These are phyloP conservation scores for Peromyscus maniculatus DNA, from an alignment of 2,113 vertebrate species.

Conservation along the genomic window DNA sequence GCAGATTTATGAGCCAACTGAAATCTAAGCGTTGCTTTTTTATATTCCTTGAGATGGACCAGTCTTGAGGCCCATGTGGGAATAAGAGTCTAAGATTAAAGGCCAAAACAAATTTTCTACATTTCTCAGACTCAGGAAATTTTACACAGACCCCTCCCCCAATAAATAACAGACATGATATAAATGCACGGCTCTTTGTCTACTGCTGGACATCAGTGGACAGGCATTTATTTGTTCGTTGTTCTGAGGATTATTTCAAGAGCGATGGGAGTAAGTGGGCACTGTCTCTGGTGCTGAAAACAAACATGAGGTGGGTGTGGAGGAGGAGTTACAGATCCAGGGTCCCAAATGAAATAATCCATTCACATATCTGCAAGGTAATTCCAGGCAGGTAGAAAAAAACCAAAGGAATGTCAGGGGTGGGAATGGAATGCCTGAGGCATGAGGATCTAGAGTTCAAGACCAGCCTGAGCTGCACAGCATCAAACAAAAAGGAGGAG, in stretches of 20 bases:
- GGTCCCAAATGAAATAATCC: not conserved
- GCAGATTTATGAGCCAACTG: conserved; percentile 64
- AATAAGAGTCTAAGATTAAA: conserved; percentile 41
- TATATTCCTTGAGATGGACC: conserved; percentile 66
- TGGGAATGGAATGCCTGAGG: not conserved
- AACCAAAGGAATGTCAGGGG: not conserved
- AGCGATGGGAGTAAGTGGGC: rapidly evolving
- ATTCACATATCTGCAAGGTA: not conserved
- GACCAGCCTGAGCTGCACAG: not conserved
- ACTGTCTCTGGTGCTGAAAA: conserved; percentile 30
- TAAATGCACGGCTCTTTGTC: not conserved
- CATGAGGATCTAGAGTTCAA: not conserved
- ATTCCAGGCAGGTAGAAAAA: not conserved
- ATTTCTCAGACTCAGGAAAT: conserved; percentile 20
- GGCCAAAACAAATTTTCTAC: conserved; percentile 50
- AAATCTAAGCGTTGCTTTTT: conserved; percentile 72
- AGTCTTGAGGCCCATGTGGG: conserved; percentile 42
- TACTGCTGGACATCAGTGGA: not conserved
- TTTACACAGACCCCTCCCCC: not conserved
- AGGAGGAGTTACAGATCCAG: not conserved
- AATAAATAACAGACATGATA: not conserved
- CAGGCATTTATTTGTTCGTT: not conserved
- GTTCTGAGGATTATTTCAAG: not conserved
- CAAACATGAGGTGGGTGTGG: not conserved
- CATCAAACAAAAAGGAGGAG: not conserved